Percentiles rank a stretch among this genome's conserved stretches.
These are phyloP conservation scores for Cerastis rubricosa DNA, from an alignment of 2,888 invertebrate species.

Conservation along the genomic window DNA sequence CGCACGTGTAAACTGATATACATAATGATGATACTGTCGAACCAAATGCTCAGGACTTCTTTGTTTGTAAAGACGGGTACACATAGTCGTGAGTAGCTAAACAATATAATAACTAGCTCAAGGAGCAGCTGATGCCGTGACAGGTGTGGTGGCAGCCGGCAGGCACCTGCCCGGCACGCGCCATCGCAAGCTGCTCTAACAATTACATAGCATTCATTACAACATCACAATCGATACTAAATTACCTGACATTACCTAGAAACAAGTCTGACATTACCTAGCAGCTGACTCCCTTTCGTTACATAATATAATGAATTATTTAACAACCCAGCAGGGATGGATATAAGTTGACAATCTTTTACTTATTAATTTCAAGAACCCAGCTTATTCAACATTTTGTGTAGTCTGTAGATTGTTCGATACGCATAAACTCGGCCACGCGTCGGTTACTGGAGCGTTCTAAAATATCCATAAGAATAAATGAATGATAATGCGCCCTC, in stretches of 20 bases:
- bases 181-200: conserved; percentile 87
- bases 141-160: conserved; percentile 90
- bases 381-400: conserved; percentile 17
- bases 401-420: conserved; percentile 58
- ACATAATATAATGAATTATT: conserved; percentile 59
- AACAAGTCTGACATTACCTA: conserved; percentile 62
- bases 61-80: conserved; percentile 46
- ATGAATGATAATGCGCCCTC: conserved; percentile 70
- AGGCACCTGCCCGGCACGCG: conserved; percentile 87
- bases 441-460: conserved; percentile 65
- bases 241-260: conserved; percentile 75
- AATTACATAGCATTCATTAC: conserved; percentile 79
- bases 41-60: conserved; percentile 32
- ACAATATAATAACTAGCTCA: conserved; percentile 79
- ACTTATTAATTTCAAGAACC: conserved; percentile 27
- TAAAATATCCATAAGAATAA: conserved; percentile 69
- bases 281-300: conserved; percentile 78
- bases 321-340: conserved; percentile 21
- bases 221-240: conserved; percentile 76
- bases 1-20: conserved; percentile 15
- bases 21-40: conserved; percentile 17
- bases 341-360: conserved; percentile 10
- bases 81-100: conserved; percentile 65
- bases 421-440: conserved; percentile 66
- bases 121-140: conserved; percentile 87